Base-by-base conservation (phyloP, 2,888 invertebrate genomes). In the Cryptocephalus moraei region DNA sequence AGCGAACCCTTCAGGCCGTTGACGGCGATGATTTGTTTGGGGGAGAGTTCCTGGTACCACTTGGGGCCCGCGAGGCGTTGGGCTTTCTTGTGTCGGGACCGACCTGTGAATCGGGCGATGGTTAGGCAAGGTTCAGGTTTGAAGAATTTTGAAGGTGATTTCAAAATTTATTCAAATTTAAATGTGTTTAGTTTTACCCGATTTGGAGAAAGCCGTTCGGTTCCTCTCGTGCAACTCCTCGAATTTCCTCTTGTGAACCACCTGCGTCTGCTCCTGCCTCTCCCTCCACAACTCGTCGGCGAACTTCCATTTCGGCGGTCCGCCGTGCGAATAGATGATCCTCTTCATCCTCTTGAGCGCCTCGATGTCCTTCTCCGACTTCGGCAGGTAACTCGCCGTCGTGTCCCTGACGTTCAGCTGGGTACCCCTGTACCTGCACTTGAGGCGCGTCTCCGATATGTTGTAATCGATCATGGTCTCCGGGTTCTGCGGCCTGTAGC, bases 21-120 rank as follows among this genome's bases (percentile, higher is more conserved):
- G 1, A 64, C 57, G 3, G 58, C 53, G 43, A 41, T 43, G 31
- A 66, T 44, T 53, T 70, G 70, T 32, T 60, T 57, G 0, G 63
- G 63, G 6, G 67, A 68, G 13, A 69, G 51, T 58, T 70, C 69
- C 56, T 69, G 67, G 46, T 56, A 70, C 70, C 70, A 70, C 14
- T 54, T 61, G 1, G 69, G 70, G 2, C 69, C 68, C 11, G 59
- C 59, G 38, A 56, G 39, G 41, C 13, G 13, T 34, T 31, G 13
- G 9, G 36, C 9, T 43, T 12, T 34, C 4, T 44, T 33, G 9
- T 44, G 13, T 12, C 36, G 38, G 6, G 22, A 32, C 33, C 12
- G 11, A 12, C 14, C 42, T 42, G 32, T 36, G 6, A 36, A 22
- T 22, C 22, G 6, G 22, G 6, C 22, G 3, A 22, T n/a, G n/a